Evolutionary conservation across 2,888 invertebrate species (phyloP), one percentile per base, ranked within the genome.

Genomic region (Morinoia aosen): DNA sequence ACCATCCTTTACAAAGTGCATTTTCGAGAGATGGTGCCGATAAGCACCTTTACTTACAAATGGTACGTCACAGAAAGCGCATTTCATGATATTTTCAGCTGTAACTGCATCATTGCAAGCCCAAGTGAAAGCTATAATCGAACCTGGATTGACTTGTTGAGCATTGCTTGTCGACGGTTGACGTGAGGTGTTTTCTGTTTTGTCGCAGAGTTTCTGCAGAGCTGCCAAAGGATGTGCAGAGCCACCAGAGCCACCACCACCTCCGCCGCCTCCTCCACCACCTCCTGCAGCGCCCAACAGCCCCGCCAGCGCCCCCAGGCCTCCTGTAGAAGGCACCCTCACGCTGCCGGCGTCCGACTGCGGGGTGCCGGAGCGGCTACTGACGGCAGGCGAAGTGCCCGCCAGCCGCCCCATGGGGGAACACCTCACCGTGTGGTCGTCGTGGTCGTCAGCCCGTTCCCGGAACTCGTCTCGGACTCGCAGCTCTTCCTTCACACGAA

Each of bases 1-100:
- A n/a, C 98, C 98, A 97, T 99, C 99, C 97, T 99, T 99, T 96
- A 99, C 98, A 97, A 99, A 99, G 97, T 99, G 99, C 98, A 99
- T 99, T 97, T 99, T 99, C 95, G 99, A 99, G 97, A 99, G 97
- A 97, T 99, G 99, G 97, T 99, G 99, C 97, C 99, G 98, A 97
- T 99, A 99, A 25, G 99, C 99, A 95, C 99, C 99, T 97, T 99
- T 99, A 90, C 99, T 99, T 97, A 99, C 99, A 97, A 99, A 99
- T 58, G 99, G 99, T 57, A 99, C 99, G 97, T 99, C 99, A 98
- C 99, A 99, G 97, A 99, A 98, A 95, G 99, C 99, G 97, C 99
- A 99, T 97, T 99, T 99, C 98, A 99, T 99, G 96, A 99, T 98
- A 96, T 97, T 97, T 97, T 99, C 98, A 0, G 98, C 98, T 97